Conservation (phyloP, 2,888 invertebrate genomes). For the Pocota personata region DNA sequence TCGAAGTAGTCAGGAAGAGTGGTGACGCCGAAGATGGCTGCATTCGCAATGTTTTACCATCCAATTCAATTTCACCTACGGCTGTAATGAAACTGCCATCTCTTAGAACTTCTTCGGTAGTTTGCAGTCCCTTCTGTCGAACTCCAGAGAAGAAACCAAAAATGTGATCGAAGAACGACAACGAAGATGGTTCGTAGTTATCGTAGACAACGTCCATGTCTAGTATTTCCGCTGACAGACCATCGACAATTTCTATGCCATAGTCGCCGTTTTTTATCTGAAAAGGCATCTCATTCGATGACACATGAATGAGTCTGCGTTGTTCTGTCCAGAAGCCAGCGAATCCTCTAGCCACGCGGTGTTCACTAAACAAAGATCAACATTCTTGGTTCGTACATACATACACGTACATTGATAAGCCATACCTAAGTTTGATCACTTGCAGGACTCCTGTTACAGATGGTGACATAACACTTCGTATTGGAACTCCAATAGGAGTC, state of each 20-base stretch:
- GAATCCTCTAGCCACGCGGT: slow-evolving; percentile 91
- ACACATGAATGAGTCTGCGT: slow-evolving; percentile 90
- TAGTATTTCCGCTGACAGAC: slow-evolving; percentile 87
- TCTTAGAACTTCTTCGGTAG: slow-evolving; percentile 93
- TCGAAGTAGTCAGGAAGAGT: slow-evolving; percentile 91
- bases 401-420: background rate
- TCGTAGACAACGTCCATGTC: slow-evolving; percentile 92
- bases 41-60: slow-evolving; percentile 87
- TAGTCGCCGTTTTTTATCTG: slow-evolving; percentile 86
- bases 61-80: slow-evolving; percentile 90
- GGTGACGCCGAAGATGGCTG: slow-evolving; percentile 90
- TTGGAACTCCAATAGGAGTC: slow-evolving; percentile 89
- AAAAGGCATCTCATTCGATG: slow-evolving; percentile 92
- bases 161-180: slow-evolving; percentile 90
- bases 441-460: slow-evolving; percentile 91
- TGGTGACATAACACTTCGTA: slow-evolving; percentile 89
- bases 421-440: slow-evolving; percentile 86
- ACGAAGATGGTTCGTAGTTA: slow-evolving; percentile 90
- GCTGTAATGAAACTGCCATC: slow-evolving; percentile 91
- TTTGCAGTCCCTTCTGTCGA: slow-evolving; percentile 91
- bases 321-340: slow-evolving; percentile 95
- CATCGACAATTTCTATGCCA: slow-evolving; percentile 90
- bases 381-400: background rate
- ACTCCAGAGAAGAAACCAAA: slow-evolving; percentile 94
- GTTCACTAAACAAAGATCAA: slow-evolving; percentile 85